Base-by-base conservation (phyloP, 2,113 vertebrate genomes). In the Elanus axillaris region DNA sequence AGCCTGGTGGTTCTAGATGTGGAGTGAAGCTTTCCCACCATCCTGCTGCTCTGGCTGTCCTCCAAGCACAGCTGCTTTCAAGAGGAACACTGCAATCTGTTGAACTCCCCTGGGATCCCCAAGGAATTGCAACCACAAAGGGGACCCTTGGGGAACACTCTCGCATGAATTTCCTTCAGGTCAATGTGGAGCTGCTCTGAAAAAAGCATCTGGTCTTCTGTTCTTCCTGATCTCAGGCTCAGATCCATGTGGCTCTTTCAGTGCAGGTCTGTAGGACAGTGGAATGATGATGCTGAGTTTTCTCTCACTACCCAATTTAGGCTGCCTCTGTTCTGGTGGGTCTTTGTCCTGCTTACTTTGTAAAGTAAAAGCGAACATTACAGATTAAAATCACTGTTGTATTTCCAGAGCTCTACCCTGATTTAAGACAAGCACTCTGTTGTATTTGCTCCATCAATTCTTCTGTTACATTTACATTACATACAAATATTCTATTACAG, bases 11-110 rank as follows among this genome's bases (percentile, higher is more conserved):
- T 72, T 96, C 77, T 82, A 47, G 66, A 91, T 2, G 3, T 72
- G 53, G 18, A 59, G 58, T 59, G 84, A 86, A 74, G 55, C 71
- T 97, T 97, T 97, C 97, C 95, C 97, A 96, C 95, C 91, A 80
- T 95, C 38, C 50, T 80, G 66, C 32, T 94, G 9, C 53, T 69
- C 45, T 93, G 97, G 94, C 93, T 93, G 1, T 82, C 67, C 68
- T 90, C 91, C 95, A 94, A 95, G 91, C 43, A 88, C 83, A 95
- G 89, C 84, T 81, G 22, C 58, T 86, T 94, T 71, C 69, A 67
- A 56, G 66, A 93, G 86, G 89, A 96, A 69, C 76, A 36, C 62
- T 95, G 58, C 58, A 89, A 58, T 97, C 93, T 91, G 11, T 31
- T 91, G n/a, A 93, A 86, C 27, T 96, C 95, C 77, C 75, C 0